A percentile compares a stretch with the other conserved stretches of the same genome.
Conservation (phyloP, 1,140 invertebrate species). For the Scaptomyza montana region DNA sequence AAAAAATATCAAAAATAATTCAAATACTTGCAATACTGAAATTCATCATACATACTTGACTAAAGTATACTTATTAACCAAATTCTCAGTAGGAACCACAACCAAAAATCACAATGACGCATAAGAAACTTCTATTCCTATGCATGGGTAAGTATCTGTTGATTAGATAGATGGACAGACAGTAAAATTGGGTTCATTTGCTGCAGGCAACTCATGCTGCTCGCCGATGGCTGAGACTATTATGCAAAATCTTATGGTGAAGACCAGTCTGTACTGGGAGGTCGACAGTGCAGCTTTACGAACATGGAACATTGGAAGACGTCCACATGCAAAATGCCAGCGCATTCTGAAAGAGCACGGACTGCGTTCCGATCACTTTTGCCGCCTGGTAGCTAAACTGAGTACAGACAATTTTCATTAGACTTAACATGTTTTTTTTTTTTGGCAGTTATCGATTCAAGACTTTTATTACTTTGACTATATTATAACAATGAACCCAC, state of each 20-base stretch:
- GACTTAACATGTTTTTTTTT: no score
- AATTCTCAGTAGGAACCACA: constrained; percentile 15
- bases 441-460: constrained; percentile 35
- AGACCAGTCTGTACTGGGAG: constrained; percentile 72
- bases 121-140: constrained; percentile 60
- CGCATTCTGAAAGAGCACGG: constrained; percentile 57
- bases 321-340: constrained; percentile 52
- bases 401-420: neutral
- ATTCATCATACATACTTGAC: no score
- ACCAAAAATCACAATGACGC: constrained; percentile 34
- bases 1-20: neutral
- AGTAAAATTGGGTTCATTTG: neutral
- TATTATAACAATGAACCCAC: constrained; percentile 59
- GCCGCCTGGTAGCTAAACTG: constrained; percentile 45
- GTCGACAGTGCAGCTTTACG: constrained; percentile 68
- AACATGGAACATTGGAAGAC: constrained; percentile 64
- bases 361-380: constrained; percentile 59
- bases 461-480: constrained; percentile 67
- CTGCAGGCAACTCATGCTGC: constrained; percentile 64
- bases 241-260: constrained; percentile 66
- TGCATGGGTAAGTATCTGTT: constrained; percentile 58
- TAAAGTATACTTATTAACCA: neutral
- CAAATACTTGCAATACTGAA: neutral
- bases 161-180: no score
- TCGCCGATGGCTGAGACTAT: constrained; percentile 70